Evolutionary conservation across 2,113 vertebrate genomes (phyloP).

Genomic region (Odontophorus gujanensis): DNA sequence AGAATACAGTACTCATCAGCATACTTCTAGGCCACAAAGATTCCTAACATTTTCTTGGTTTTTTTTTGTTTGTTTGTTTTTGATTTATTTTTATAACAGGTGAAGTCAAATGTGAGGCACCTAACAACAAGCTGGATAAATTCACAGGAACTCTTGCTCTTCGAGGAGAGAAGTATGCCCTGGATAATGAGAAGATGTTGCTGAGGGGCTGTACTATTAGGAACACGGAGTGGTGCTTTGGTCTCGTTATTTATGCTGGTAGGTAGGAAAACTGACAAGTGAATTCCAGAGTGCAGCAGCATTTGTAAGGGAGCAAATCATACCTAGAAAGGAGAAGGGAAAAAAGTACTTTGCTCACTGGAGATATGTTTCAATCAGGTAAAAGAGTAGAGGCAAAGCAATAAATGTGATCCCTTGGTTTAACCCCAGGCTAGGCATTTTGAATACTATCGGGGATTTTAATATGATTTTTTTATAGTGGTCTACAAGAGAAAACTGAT

Average conservation of each 20-base stretch:
- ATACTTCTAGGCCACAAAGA: neutral
- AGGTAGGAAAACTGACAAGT: neutral
- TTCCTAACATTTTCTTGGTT: neutral
- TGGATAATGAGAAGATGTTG: conserved; percentile 91
- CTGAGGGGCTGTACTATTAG: conserved; percentile 91
- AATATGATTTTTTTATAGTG: neutral
- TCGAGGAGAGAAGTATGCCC: conserved; percentile 72
- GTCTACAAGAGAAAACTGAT: neutral
- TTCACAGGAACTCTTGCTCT: conserved; percentile 88
- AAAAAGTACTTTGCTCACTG: neutral
- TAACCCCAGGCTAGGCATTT: neutral
- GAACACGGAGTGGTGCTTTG: conserved; percentile 97
- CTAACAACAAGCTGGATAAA: conserved; percentile 92
- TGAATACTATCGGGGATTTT: neutral
- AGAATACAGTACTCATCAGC: neutral
- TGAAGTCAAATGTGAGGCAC: conserved; percentile 88
- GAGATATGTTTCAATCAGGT: neutral
- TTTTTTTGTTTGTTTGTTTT: neutral
- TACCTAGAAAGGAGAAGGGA: neutral
- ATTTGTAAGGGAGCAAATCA: accelerated
- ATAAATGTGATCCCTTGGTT: neutral
- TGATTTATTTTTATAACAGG: conserved; percentile 71
- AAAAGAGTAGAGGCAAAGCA: neutral
- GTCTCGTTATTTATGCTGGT: conserved; percentile 94
- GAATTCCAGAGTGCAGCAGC: neutral